Conservation (phyloP, 2,113 vertebrate species). For the Carettochelys insculpta region DNA sequence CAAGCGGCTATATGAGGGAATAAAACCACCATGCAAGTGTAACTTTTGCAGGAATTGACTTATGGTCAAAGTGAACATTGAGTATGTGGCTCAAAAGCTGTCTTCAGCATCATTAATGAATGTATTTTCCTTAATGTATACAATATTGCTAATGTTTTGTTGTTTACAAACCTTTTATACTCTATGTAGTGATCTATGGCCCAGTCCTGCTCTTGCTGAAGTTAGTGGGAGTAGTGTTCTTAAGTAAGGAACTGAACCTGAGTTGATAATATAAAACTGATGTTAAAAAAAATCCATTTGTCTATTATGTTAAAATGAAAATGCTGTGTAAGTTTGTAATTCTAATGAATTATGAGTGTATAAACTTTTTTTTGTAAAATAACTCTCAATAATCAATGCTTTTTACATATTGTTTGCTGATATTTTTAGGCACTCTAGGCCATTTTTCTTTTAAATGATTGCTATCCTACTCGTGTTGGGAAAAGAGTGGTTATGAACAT, state of each 20-base stretch:
- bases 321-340: neutral
- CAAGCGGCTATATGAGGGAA: slow-evolving; percentile 16
- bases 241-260: neutral
- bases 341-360: neutral
- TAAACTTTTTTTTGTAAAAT: neutral
- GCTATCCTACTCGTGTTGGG: neutral
- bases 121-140: neutral
- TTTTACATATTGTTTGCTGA: neutral
- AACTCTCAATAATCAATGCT: neutral
- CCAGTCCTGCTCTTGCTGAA: neutral
- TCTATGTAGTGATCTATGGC: neutral
- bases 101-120: neutral
- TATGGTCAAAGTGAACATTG: neutral
- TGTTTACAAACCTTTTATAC: slow-evolving; percentile 21
- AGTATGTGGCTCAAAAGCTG: neutral
- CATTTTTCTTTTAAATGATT: slow-evolving; percentile 23
- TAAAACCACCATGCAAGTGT: slow-evolving; percentile 1
- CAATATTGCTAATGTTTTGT: neutral
- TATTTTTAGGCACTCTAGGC: slow-evolving; percentile 22
- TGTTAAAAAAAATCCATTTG: neutral
- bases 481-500: neutral
- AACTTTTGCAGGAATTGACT: slow-evolving; percentile 38
- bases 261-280: neutral
- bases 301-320: neutral
- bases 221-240: slow-evolving; percentile 3